Evolutionary conservation across 2,888 invertebrate species (phyloP).

Genomic region (Clusia tigrina): DNA sequence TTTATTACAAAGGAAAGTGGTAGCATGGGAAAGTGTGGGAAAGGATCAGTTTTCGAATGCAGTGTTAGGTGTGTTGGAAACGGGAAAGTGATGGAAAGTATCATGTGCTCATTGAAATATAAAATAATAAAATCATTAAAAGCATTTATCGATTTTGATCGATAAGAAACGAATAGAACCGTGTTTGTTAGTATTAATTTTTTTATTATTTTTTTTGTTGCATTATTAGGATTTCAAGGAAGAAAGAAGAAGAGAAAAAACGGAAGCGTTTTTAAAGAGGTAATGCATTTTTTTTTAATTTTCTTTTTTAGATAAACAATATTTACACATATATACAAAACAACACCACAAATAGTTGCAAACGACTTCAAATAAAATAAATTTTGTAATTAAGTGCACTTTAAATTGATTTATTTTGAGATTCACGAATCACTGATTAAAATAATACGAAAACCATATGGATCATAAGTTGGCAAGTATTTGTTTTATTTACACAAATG

Average conservation of each 20-base stretch:
- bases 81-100: background rate
- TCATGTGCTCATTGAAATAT: too few relatives aligned
- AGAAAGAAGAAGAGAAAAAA: constrained; percentile 64
- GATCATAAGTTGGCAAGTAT: background rate
- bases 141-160: background rate
- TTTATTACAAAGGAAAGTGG: background rate
- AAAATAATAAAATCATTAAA: background rate
- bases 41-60: background rate
- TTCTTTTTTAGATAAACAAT: background rate
- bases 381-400: background rate
- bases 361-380: background rate
- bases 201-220: constrained; percentile 32
- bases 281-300: constrained; percentile 29
- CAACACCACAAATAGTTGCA: constrained; percentile 5
- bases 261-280: constrained; percentile 51
- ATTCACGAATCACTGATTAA: background rate
- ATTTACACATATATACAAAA: constrained; percentile 11
- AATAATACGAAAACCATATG: background rate
- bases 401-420: background rate
- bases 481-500: background rate
- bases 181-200: constrained; percentile 28
- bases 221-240: constrained; percentile 51
- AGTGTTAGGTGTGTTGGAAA: background rate
- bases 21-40: too few relatives aligned
- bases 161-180: constrained; percentile 55